A percentile compares a stretch with the other conserved stretches of the same genome.
Evolutionary conservation across 1,140 invertebrate species (phyloP).

Genomic region (Acyrthosiphon pisum): DNA sequence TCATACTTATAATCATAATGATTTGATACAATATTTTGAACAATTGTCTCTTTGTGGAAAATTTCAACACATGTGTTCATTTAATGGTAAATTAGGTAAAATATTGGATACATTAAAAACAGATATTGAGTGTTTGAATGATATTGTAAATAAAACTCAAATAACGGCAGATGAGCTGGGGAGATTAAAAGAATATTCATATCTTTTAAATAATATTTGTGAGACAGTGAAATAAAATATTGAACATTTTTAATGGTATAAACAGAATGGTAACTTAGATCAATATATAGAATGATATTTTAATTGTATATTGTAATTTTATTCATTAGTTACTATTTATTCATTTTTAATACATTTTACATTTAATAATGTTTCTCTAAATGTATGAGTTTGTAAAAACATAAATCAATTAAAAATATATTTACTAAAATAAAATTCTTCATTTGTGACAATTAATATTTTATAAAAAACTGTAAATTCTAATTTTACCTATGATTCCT

Average conservation of each 20-base stretch:
- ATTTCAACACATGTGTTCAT: conserved; percentile 29
- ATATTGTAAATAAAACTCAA: neutral
- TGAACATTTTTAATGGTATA: neutral
- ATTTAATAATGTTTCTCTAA: neutral
- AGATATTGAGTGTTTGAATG: conserved; percentile 25
- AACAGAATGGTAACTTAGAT: neutral
- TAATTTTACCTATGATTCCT: neutral
- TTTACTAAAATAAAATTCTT: no score
- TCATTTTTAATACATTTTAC: neutral
- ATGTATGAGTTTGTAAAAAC: neutral
- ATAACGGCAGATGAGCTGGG: neutral
- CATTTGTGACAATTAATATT: neutral
- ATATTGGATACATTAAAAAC: conserved; percentile 28
- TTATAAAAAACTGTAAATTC: neutral
- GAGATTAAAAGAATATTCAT: conserved; percentile 33
- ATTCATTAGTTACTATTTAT: neutral
- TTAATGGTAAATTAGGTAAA: neutral
- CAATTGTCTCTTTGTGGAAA: neutral
- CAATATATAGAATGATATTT: neutral
- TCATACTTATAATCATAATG: neutral
- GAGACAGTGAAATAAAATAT: neutral
- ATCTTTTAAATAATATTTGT: conserved; percentile 36
- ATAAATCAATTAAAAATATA: neutral
- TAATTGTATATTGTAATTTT: neutral
- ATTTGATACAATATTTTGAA: neutral